Evolutionary conservation across 1,140 invertebrate genomes (phyloP).

Genomic region (Neodiprion pinetum): DNA sequence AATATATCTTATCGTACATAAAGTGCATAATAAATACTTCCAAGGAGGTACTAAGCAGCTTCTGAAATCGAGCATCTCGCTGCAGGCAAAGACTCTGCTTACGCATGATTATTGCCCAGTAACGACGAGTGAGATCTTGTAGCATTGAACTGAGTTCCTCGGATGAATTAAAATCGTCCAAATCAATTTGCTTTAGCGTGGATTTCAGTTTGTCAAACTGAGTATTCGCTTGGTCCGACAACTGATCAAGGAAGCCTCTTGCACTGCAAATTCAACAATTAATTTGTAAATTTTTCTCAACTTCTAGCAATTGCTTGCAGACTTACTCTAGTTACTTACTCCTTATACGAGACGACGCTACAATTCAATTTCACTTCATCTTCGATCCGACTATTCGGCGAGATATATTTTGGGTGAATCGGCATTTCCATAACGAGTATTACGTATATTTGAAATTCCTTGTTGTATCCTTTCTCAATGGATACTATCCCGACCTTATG

Average conservation of each 20-base stretch:
- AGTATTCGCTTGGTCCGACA: constrained; percentile 22
- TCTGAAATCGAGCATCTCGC: constrained; percentile 46
- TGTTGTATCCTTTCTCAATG: constrained; percentile 43
- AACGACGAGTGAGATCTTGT: constrained; percentile 39
- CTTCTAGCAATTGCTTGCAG: constrained; percentile 19
- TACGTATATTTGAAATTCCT: constrained; percentile 41
- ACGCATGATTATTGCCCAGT: constrained; percentile 43
- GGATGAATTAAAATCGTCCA: constrained; percentile 26
- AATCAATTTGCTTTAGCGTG: constrained; percentile 30
- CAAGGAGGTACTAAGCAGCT: constrained; percentile 40
- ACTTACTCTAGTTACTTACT: constrained; percentile 35
- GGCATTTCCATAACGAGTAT: constrained; percentile 42
- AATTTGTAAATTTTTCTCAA: constrained; percentile 9
- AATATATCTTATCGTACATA: constrained; percentile 41
- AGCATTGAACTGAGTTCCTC: constrained; percentile 37
- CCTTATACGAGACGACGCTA: constrained; percentile 37
- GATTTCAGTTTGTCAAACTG: constrained; percentile 26
- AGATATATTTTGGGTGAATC: constrained; percentile 35
- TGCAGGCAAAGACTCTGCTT: constrained; percentile 40
- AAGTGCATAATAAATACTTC: constrained; percentile 46
- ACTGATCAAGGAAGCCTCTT: constrained; percentile 36
- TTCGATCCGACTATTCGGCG: constrained; percentile 13
- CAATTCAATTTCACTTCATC: constrained; percentile 33
- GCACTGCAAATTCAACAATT: constrained; percentile 32
- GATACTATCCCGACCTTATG: constrained; percentile 36